Conservation (phyloP, 2,797 vertebrate species). For the Myotis pilosus region DNA sequence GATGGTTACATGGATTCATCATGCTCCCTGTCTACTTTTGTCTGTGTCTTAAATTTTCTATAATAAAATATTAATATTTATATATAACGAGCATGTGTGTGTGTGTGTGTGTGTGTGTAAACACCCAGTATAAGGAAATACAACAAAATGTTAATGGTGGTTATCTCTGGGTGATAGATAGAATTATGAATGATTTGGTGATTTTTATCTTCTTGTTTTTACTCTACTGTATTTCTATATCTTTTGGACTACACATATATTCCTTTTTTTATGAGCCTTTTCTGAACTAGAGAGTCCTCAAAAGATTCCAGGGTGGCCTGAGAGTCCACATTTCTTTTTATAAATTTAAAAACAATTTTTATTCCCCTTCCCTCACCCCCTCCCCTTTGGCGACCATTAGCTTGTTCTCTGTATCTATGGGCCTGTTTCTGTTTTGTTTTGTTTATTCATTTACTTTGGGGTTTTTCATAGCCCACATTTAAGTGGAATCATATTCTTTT, state of each 20-base stretch:
- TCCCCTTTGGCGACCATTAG: background rate
- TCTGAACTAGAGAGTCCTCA: background rate
- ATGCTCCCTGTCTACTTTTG: background rate
- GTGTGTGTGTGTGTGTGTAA: background rate
- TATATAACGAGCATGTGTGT: background rate
- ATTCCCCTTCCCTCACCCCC: too few species aligned
- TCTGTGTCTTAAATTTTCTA: constrained; percentile 22
- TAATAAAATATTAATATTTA: constrained; percentile 17
- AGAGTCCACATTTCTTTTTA: background rate
- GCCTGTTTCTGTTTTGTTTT: background rate
- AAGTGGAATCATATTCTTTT: background rate
- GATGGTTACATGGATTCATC: background rate
- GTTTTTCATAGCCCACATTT: background rate
- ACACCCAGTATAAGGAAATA: background rate
- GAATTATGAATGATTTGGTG: background rate
- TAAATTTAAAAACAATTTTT: background rate
- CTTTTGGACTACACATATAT: background rate
- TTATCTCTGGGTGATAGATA: background rate
- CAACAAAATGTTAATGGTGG: background rate
- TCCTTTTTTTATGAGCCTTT: background rate
- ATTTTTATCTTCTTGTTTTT: constrained; percentile 45
- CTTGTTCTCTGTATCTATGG: background rate
- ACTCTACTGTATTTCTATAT: background rate
- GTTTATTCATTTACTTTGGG: background rate
- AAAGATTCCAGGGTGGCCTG: background rate